These are phyloP conservation scores for Cotesia vestalis DNA, from an alignment of 1,140 invertebrate genomes.

Conservation along the genomic window DNA sequence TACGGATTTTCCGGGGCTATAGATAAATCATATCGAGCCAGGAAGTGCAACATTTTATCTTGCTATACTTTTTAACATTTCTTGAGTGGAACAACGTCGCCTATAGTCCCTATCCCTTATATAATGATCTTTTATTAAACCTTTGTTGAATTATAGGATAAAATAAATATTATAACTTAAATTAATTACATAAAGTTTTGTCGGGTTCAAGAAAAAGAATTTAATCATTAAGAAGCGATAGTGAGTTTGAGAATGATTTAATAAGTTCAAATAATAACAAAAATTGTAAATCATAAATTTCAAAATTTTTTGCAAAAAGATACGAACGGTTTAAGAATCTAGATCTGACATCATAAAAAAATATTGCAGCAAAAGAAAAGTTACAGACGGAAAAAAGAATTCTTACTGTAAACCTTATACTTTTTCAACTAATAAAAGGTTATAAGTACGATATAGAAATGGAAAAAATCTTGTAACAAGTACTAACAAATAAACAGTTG, in stretches of 20 bases:
- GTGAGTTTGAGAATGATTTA: slow-evolving; percentile 17
- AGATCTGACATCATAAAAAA: not conserved
- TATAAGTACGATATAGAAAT: too few species aligned
- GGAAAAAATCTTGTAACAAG: too few species aligned
- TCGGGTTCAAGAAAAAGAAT: slow-evolving; percentile 26
- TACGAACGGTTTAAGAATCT: not conserved
- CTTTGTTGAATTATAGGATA: not conserved
- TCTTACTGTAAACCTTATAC: too few species aligned
- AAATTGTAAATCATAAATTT: not conserved
- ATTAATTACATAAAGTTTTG: slow-evolving; percentile 32
- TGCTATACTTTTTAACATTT: slow-evolving; percentile 10
- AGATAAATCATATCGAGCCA: slow-evolving; percentile 20
- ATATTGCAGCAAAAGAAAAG: too few species aligned
- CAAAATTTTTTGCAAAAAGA: slow-evolving; percentile 2
- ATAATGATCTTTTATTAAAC: not conserved
- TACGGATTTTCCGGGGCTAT: slow-evolving; percentile 23
- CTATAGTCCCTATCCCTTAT: not conserved
- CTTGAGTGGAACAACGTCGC: slow-evolving; percentile 20
- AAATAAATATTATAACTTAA: slow-evolving; percentile 3
- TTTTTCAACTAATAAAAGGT: too few species aligned
- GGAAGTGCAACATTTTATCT: slow-evolving; percentile 23
- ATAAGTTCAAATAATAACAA: not conserved
- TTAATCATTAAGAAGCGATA: slow-evolving; percentile 27
- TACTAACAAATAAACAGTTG: too few species aligned
- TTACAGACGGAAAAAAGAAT: not conserved